Evolutionary conservation across 1,140 invertebrate species (phyloP).

Genomic region (Cydia splendana): DNA sequence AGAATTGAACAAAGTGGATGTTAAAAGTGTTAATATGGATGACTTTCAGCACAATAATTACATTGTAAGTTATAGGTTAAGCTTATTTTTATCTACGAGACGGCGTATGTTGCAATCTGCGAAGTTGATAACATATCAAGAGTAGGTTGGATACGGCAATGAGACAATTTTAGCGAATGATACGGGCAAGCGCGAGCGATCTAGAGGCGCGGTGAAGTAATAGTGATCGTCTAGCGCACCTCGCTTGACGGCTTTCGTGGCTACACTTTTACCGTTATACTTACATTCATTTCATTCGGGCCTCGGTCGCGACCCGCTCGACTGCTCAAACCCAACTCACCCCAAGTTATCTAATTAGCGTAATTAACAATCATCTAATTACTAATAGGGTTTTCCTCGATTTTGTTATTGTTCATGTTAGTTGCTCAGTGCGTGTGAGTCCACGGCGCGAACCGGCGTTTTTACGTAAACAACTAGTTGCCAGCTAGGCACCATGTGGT

Average conservation of each 20-base stretch:
- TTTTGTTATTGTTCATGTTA: slow-evolving; percentile 41
- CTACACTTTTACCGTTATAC: slow-evolving; percentile 77
- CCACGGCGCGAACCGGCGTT: slow-evolving; percentile 42
- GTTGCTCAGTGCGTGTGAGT: slow-evolving; percentile 39
- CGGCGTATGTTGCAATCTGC: slow-evolving; percentile 46
- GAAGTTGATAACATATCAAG: slow-evolving; percentile 60
- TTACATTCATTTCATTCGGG: slow-evolving; percentile 70
- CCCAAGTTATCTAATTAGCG: slow-evolving; percentile 51
- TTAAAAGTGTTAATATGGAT: slow-evolving; percentile 66
- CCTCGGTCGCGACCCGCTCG: slow-evolving; percentile 61
- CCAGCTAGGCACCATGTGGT: slow-evolving; percentile 78
- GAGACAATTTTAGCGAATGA: slow-evolving; percentile 36
- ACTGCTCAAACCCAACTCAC: slow-evolving; percentile 43
- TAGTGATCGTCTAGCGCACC: slow-evolving; percentile 62
- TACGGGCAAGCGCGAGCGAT: slow-evolving; percentile 46
- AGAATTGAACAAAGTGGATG: slow-evolving; percentile 49
- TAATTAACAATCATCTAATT: slow-evolving; percentile 54
- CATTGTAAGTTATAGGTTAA: slow-evolving; percentile 63
- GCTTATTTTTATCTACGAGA: slow-evolving; percentile 37
- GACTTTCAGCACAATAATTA: slow-evolving; percentile 59
- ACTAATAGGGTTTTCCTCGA: slow-evolving; percentile 42
- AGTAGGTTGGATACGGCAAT: slow-evolving; percentile 40
- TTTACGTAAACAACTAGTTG: slow-evolving; percentile 47
- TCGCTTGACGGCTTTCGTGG: slow-evolving; percentile 73
- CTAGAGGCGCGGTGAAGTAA: slow-evolving; percentile 66